Conservation (phyloP, 1,140 invertebrate species). For the Polyergus mexicanus region DNA sequence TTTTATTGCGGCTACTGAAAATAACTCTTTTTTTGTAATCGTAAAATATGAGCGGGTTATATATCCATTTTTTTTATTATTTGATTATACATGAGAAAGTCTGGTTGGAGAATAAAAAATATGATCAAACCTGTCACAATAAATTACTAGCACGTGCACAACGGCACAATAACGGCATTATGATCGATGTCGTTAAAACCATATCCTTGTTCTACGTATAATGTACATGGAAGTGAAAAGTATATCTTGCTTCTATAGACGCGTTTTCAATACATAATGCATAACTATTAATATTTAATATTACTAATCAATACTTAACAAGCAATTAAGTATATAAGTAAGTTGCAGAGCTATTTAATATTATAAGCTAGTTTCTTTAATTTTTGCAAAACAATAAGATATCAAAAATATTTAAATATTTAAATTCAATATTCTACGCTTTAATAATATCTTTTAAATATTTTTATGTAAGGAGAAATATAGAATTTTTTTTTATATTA, state of each 20-base stretch:
- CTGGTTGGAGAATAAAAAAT: conserved; percentile 40
- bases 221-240: conserved; percentile 16
- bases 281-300: neutral
- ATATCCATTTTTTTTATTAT: conserved; percentile 31
- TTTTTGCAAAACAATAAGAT: neutral
- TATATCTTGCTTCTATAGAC: neutral
- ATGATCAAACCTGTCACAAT: conserved; percentile 67
- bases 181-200: conserved; percentile 83
- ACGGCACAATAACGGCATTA: conserved; percentile 65
- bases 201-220: conserved; percentile 77
- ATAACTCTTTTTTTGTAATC: conserved; percentile 10
- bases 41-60: conserved; percentile 5
- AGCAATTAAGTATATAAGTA: too few relatives aligned
- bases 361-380: neutral
- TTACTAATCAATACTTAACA: neutral
- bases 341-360: neutral
- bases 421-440: neutral
- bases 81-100: conserved; percentile 31
- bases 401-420: neutral
- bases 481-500: conserved; percentile 9
- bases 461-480: neutral
- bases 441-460: neutral
- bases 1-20: neutral
- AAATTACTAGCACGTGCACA: conserved; percentile 70
- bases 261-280: neutral